These are phyloP conservation scores for Hydrozoanthus gracilis DNA, from an alignment of 92 coral and sea anemone species.

Conservation along the genomic window DNA sequence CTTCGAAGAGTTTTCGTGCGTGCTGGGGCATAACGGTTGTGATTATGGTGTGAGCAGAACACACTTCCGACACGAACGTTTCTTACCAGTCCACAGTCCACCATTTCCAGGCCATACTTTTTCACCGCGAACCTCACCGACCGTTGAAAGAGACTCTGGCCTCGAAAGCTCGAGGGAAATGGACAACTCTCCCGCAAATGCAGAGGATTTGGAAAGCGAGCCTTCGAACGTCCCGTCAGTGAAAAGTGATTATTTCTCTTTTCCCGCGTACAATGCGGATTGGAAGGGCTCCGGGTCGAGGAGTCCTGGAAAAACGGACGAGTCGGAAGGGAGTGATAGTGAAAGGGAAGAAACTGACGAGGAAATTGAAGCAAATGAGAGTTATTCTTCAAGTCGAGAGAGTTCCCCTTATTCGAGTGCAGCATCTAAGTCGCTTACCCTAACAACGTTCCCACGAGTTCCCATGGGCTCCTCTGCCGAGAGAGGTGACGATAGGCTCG, in stretches of 20 bases:
- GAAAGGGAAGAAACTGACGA: constrained; percentile 53
- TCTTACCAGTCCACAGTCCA: not conserved
- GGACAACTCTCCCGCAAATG: constrained; percentile 41
- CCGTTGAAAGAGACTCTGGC: constrained; percentile 28
- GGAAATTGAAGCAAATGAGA: constrained; percentile 29
- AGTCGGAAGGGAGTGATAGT: constrained; percentile 45
- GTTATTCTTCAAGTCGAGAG: constrained; percentile 38
- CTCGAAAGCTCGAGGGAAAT: constrained; percentile 40
- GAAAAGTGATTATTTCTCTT: constrained; percentile 86
- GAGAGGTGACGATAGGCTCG: constrained; percentile 35
- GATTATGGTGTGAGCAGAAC: constrained; percentile 15
- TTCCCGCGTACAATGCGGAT: constrained; percentile 95
- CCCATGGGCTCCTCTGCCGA: constrained; percentile 15
- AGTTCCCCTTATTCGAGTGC: constrained; percentile 3
- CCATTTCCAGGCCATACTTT: not conserved
- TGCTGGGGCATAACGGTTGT: constrained; percentile 36
- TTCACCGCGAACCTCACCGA: constrained; percentile 25
- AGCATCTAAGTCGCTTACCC: constrained; percentile 8
- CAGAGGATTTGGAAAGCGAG: constrained; percentile 19
- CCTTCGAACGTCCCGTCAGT: constrained; percentile 43
- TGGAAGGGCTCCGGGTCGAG: constrained; percentile 51
- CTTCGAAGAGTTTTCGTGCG: constrained; percentile 36
- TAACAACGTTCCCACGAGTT: constrained; percentile 18
- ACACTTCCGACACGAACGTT: constrained; percentile 41
- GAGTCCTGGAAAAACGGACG: constrained; percentile 53